Evolutionary conservation across 2,797 vertebrate species (phyloP).

Genomic region (Babyrousa celebensis): DNA sequence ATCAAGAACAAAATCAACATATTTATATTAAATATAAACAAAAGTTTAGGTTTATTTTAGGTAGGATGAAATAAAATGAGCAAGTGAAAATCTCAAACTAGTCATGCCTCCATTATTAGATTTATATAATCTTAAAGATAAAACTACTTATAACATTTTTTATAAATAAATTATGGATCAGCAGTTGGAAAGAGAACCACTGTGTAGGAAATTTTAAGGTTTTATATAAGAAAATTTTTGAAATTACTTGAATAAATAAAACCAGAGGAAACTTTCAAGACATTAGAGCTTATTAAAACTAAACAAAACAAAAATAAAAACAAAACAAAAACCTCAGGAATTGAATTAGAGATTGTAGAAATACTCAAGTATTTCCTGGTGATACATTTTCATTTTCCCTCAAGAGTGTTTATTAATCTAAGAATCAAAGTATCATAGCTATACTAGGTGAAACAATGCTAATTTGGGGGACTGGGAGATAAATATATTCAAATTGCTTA

Average conservation of each 20-base stretch:
- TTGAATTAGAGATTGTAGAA: constrained; percentile 26
- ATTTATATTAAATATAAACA: neutral
- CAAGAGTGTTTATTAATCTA: constrained; percentile 30
- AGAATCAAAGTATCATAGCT: constrained; percentile 48
- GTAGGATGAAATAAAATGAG: neutral
- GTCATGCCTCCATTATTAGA: neutral
- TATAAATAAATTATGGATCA: neutral
- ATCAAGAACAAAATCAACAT: neutral
- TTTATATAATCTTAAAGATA: neutral
- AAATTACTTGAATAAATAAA: constrained; percentile 51
- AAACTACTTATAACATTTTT: neutral
- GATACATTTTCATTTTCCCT: constrained; percentile 53
- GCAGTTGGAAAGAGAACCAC: neutral
- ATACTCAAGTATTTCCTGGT: neutral
- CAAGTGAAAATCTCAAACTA: neutral
- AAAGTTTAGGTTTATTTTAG: neutral
- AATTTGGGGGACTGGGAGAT: constrained; percentile 64
- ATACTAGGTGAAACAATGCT: constrained; percentile 60
- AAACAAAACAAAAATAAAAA: neutral
- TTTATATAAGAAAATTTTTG: constrained; percentile 34
- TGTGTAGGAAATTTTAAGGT: neutral
- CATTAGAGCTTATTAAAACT: neutral
- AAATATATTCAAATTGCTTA: constrained; percentile 82
- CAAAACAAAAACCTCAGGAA: neutral
- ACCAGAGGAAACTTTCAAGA: constrained; percentile 35